Evolutionary conservation across 2,888 invertebrate genomes (phyloP).

Genomic region (Pachycephus smyrnensis): DNA sequence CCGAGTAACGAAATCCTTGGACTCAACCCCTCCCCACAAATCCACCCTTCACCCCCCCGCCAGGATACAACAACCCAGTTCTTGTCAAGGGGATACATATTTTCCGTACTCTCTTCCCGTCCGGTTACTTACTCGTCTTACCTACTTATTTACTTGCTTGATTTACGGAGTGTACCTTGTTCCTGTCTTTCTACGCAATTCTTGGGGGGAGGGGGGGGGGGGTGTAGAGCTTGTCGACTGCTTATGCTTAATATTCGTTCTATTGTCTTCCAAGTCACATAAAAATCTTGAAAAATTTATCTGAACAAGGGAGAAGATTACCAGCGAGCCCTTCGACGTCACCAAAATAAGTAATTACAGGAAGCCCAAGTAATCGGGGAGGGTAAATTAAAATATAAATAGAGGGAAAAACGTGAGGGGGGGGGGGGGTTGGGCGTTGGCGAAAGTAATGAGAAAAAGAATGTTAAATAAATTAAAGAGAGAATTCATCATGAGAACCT

Average conservation of each 20-base stretch:
- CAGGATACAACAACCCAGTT: neutral
- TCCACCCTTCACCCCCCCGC: neutral
- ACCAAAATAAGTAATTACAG: neutral
- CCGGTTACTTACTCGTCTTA: neutral
- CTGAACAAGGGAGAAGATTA: neutral
- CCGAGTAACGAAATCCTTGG: neutral
- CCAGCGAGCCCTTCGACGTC: neutral
- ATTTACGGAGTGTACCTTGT: no score
- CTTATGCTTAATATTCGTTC: no score
- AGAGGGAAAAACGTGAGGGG: neutral
- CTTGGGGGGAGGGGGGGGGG: no score
- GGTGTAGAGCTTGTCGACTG: no score
- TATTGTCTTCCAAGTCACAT: no score
- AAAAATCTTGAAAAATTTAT: no score
- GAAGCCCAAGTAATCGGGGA: no score
- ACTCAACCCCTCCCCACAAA: neutral
- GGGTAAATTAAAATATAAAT: neutral
- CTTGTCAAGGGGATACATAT: neutral
- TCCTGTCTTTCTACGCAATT: no score
- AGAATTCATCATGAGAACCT: neutral
- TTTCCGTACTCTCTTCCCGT: neutral
- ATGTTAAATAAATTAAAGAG: neutral
- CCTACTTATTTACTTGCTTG: neutral
- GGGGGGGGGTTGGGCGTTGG: neutral
- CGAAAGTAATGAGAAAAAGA: neutral